Percentiles rank a stretch among this genome's conserved stretches.
These are phyloP conservation scores for Pachydiplax longipennis DNA, from an alignment of 2,888 invertebrate genomes.

Conservation along the genomic window DNA sequence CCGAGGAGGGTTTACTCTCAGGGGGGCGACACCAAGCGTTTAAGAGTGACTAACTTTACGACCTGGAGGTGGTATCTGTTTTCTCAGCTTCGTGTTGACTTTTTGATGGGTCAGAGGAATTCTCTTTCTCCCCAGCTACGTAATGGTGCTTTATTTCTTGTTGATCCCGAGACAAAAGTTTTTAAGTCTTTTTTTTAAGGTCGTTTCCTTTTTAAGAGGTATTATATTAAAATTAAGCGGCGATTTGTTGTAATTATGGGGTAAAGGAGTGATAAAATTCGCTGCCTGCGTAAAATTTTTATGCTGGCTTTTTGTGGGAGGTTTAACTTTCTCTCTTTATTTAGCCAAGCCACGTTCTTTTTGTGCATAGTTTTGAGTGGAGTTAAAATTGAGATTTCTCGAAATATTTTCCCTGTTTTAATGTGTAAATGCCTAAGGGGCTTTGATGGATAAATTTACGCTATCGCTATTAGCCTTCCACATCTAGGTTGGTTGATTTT, in stretches of 20 bases:
- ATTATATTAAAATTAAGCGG: not conserved
- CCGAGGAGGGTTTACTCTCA: not conserved
- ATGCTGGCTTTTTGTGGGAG: not conserved
- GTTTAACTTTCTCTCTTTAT: no score
- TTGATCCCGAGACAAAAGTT: not conserved
- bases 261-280: not conserved
- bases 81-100: not conserved
- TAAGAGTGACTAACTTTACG: not conserved
- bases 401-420: no score
- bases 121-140: not conserved
- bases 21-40: not conserved
- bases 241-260: not conserved
- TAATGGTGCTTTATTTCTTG: not conserved
- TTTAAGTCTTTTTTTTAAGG: not conserved
- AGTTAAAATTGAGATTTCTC: no score
- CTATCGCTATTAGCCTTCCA: no score
- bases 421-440: no score
- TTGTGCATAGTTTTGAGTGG: no score
- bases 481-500: no score
- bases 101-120: not conserved
- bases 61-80: not conserved
- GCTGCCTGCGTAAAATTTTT: not conserved
- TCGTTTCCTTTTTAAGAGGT: not conserved
- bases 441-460: no score
- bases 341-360: no score